Evolutionary conservation across 2,888 invertebrate species (phyloP), one percentile per base, ranked within the genome.

Genomic region (Hipparchia sbordonii): DNA sequence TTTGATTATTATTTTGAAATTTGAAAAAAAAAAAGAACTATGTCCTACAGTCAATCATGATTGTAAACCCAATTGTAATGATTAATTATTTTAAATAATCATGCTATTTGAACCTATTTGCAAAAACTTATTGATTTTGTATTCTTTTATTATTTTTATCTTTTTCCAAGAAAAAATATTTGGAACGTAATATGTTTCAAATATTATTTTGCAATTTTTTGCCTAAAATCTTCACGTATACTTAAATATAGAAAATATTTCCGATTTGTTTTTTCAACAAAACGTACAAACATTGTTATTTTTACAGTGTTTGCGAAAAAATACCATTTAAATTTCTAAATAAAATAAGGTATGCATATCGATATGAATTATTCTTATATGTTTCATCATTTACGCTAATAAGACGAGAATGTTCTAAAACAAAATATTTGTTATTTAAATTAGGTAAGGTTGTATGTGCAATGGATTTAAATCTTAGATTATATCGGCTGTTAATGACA

Each of bases 401-500:
- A 12, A 54, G 57, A 48, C 33, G 12, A 33, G 46, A 70, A 72
- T 73, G 56, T 56, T 66, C 66, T 39, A 45, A 66, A 45, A 3
- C 54, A 56, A 66, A 54, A 59, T 59, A 69, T 65, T 67, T 72
- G 59, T 71, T 61, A 73, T 67, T 56, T 72, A 67, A 75, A 66
- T 33, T 71, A 68, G 57, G 23, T 70, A 73, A 71, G 54, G 68
- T 75, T 33, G 10, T 54, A 69, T 73, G 71, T 69, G 66, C 69
- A 75, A 62, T 62, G 56, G 52, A 63, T 70, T 74, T 70, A 68
- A 69, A 57, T 69, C 52, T 72, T 74, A 72, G 52, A 48, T 67
- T 7, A 67, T 62, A 67, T 67, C 57, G 23, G 71, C 65, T 69
- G 76, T 75, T 78, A 67, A 72, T 54, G 62, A 72, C 39, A 74